phyloP scores from a whole-genome alignment of 2,797 vertebrate genomes.

The Mallotus villosus region DNA sequence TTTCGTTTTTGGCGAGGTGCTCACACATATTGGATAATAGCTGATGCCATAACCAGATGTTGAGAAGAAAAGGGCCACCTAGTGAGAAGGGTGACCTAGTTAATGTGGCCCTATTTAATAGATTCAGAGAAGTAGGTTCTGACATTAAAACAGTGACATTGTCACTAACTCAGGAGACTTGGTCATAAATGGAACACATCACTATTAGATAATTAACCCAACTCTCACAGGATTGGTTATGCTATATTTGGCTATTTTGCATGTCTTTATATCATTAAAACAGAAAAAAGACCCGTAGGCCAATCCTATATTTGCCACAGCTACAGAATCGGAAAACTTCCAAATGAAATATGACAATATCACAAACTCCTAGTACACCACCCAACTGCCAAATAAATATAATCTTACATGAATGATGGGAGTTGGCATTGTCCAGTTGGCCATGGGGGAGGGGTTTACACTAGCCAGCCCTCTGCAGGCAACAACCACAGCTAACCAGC shows the following conservation, averaged over 20 bases:
- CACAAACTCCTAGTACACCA: not conserved
- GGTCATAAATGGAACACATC: slow-evolving; percentile 69
- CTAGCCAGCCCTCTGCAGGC: no score
- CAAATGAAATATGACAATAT: not conserved
- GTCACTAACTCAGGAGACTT: slow-evolving; percentile 64
- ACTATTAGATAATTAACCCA: slow-evolving; percentile 74
- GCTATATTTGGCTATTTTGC: slow-evolving; percentile 57
- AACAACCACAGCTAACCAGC: no score
- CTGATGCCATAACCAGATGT: slow-evolving; percentile 1
- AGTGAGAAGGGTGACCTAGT: slow-evolving; percentile 66
- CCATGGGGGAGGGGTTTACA: no score
- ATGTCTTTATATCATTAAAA: slow-evolving; percentile 11
- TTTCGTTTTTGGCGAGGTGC: not conserved
- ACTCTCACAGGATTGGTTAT: slow-evolving; percentile 52
- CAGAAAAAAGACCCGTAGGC: slow-evolving; percentile 10
- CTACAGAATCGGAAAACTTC: not conserved
- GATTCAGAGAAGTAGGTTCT: slow-evolving; percentile 69
- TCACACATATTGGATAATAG: not conserved
- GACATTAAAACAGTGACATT: slow-evolving; percentile 63
- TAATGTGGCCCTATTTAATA: slow-evolving; percentile 69
- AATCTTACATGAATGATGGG: no score
- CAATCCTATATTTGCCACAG: not conserved
- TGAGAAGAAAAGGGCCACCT: slow-evolving; percentile 17
- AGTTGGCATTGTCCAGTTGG: no score
- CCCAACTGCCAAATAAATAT: not conserved